A percentile compares a stretch with the other conserved stretches of the same genome.
phyloP scores from a whole-genome alignment of 2,888 invertebrate genomes.

The Agonum fuliginosum region DNA sequence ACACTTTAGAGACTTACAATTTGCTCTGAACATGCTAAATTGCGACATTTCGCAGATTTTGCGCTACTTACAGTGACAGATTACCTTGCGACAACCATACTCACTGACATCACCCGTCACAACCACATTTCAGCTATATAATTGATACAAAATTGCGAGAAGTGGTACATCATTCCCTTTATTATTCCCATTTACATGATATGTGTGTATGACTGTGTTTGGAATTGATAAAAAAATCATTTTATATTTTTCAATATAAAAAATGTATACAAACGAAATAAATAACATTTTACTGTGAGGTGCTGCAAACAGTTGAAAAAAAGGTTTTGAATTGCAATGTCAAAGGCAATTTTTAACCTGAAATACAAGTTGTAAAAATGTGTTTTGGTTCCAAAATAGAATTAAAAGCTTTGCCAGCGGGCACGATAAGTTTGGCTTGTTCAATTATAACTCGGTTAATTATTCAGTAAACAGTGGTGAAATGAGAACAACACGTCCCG shows the following conservation, averaged over 20 bases:
- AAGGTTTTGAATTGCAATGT: too few relatives aligned
- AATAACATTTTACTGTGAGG: too few relatives aligned
- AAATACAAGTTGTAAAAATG: constrained; percentile 27
- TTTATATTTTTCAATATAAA: too few relatives aligned
- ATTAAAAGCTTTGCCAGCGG: constrained; percentile 25
- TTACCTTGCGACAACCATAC: not conserved
- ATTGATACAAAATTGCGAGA: not conserved
- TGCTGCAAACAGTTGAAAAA: too few relatives aligned
- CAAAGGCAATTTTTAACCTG: too few relatives aligned
- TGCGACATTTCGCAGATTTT: not conserved
- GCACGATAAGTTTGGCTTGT: constrained; percentile 17
- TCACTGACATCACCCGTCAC: constrained; percentile 10
- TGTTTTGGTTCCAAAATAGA: constrained; percentile 21
- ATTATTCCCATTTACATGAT: not conserved
- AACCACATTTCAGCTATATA: not conserved
- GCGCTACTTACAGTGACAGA: constrained; percentile 16
- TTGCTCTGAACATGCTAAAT: not conserved
- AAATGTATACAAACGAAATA: too few relatives aligned
- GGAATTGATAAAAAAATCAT: too few relatives aligned
- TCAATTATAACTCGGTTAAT: constrained; percentile 50
- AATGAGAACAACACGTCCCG: constrained; percentile 41
- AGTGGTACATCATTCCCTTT: not conserved
- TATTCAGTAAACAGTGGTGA: constrained; percentile 50
- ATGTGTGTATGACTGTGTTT: too few relatives aligned
- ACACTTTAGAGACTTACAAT: not conserved